Evolutionary conservation across 2,888 invertebrate genomes (phyloP).

Genomic region (Laothoe populi): DNA sequence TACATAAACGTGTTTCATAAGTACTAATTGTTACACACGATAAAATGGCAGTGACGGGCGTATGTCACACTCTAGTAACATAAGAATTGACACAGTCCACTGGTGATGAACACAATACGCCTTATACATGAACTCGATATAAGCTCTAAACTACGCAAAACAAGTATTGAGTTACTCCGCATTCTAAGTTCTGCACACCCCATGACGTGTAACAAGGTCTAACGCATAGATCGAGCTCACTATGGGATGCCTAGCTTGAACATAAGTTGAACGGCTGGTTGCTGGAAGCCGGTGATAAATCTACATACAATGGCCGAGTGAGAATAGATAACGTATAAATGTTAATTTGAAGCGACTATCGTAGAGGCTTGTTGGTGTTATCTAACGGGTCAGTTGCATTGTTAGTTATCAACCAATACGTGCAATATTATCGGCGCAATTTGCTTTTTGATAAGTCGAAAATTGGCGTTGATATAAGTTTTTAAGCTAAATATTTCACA

Average conservation of each 20-base stretch:
- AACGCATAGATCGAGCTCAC: constrained; percentile 77
- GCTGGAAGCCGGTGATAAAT: constrained; percentile 34
- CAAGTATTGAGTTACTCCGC: constrained; percentile 63
- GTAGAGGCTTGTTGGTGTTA: constrained; percentile 15
- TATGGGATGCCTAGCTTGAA: constrained; percentile 51
- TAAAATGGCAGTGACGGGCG: constrained; percentile 76
- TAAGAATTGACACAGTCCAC: constrained; percentile 88
- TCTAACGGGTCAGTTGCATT: constrained; percentile 30
- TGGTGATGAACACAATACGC: constrained; percentile 75
- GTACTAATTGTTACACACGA: constrained; percentile 54
- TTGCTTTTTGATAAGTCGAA: constrained; percentile 48
- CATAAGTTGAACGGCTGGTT: constrained; percentile 31
- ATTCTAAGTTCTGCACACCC: constrained; percentile 52
- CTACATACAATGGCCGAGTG: constrained; percentile 56
- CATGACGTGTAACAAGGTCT: constrained; percentile 78
- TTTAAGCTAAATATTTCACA: neutral
- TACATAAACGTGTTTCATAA: constrained; percentile 70
- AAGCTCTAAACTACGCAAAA: constrained; percentile 72
- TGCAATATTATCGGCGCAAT: constrained; percentile 47
- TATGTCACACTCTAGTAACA: constrained; percentile 87
- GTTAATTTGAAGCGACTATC: constrained; percentile 35
- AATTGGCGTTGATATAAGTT: constrained; percentile 46
- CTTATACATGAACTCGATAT: constrained; percentile 51
- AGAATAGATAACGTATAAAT: constrained; percentile 44
- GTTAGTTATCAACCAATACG: constrained; percentile 36